phyloP scores from a whole-genome alignment of 1,140 invertebrate species.

The Apolygus lucorum region DNA sequence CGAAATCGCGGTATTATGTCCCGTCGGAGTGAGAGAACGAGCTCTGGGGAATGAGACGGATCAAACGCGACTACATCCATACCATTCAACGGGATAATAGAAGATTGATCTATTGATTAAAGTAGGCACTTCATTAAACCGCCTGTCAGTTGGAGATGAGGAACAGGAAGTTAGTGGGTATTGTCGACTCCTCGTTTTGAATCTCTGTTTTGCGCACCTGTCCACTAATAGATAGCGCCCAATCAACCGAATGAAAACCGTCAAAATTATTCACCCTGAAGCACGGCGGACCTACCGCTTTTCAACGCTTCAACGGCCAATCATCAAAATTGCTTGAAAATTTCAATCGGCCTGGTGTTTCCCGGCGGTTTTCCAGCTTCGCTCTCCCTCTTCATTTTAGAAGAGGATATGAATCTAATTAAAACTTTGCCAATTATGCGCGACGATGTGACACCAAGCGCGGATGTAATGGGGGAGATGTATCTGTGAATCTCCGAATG shows the following conservation, averaged over 20 bases:
- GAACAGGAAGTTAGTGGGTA: not conserved
- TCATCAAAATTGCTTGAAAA: not conserved
- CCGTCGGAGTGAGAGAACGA: not conserved
- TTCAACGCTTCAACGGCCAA: constrained; percentile 8
- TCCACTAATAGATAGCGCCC: not conserved
- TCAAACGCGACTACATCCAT: constrained; percentile 3
- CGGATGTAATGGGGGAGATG: not conserved
- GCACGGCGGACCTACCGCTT: not conserved
- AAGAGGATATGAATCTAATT: constrained; percentile 11
- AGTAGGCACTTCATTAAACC: constrained; percentile 15
- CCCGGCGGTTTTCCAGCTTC: not conserved
- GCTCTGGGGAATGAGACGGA: not conserved
- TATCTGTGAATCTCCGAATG: not conserved
- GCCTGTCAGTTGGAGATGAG: not conserved
- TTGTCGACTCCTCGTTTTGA: not conserved
- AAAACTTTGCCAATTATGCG: constrained; percentile 9
- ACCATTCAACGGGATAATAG: not conserved
- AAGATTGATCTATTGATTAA: constrained; percentile 17
- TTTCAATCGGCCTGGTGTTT: not conserved
- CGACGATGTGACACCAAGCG: not conserved
- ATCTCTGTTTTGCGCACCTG: constrained; percentile 8
- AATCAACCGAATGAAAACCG: not conserved
- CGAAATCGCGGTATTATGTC: not conserved
- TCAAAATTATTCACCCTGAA: constrained; percentile 11
- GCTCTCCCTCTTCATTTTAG: not conserved